Evolutionary conservation across 2,113 vertebrate species (phyloP), one percentile per base, ranked within the genome.

Genomic region (Microcebus tavaratra): DNA sequence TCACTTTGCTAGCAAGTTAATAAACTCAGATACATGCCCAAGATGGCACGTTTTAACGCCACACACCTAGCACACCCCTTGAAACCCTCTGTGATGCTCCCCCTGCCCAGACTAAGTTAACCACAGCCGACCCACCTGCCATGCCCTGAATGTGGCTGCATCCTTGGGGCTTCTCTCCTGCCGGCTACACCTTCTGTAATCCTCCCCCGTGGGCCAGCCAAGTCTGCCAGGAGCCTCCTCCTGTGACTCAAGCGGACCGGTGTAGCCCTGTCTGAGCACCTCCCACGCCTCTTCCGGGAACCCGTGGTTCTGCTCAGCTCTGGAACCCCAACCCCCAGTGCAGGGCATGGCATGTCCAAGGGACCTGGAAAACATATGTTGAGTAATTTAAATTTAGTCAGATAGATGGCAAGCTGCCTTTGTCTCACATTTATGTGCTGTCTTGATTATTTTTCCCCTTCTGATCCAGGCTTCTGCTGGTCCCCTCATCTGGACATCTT

Each of bases 381-480:
- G 42, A 34, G 18, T n/a, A 72, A 61, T 36, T 63, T 72, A 27
- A 34, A 9, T 63, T 55, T 53, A 59, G 61, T 75, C 48, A 21
- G 36, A 23, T 1, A 45, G 86, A 25, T 29, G 53, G 53, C 6
- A 1, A 20, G n/a, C 45, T 67, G 25, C 20, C n/a, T 67, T 83
- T 0, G 0, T 7, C 15, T 42, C 27, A n/a, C 6, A 0, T 55
- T n/a, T n/a, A 13, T 27, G 27, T 34, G 15, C n/a, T 50, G 36
- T 53, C 42, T 45, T 48, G 20, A 21, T 89, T 34, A 88, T n/a
- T 55, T 42, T 7, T 50, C 13, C 48, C 31, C 11, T 48, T 45
- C 59, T 18, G 12, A 8, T 25, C 8, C 23, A 36, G 63, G 11
- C 57, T 59, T 21, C 39, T 68, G 59, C 61, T 65, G 45, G 29